These are phyloP conservation scores for Drosophila phalerata DNA, from an alignment of 2,888 invertebrate species.

Conservation along the genomic window DNA sequence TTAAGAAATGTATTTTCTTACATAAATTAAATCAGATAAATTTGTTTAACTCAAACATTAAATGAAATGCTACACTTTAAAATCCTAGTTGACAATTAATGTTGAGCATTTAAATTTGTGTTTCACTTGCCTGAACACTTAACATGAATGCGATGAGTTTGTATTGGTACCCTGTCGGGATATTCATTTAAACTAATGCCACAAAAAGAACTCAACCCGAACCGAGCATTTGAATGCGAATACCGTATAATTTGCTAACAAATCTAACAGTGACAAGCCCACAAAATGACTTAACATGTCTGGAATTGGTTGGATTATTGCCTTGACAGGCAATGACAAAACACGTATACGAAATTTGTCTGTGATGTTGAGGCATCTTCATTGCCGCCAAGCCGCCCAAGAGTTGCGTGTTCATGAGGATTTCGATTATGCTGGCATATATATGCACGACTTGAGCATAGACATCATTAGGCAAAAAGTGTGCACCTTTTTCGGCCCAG, in stretches of 20 bases:
- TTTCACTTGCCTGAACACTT: background rate
- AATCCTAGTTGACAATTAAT: conserved; percentile 21
- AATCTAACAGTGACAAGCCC: conserved; percentile 30
- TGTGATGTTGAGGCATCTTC: background rate
- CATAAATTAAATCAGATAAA: background rate
- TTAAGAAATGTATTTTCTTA: too few relatives aligned
- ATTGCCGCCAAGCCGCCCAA: background rate
- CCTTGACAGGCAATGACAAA: conserved; percentile 62
- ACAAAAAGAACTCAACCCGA: conserved; percentile 29
- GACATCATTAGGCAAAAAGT: conserved; percentile 67
- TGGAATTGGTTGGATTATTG: conserved; percentile 67
- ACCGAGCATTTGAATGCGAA: conserved; percentile 60
- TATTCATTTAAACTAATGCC: conserved; percentile 73
- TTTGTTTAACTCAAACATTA: background rate
- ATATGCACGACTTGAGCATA: conserved; percentile 57
- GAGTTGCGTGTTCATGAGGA: conserved; percentile 36
- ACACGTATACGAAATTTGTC: conserved; percentile 3
- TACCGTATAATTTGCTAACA: conserved; percentile 62
- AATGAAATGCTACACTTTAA: conserved; percentile 22
- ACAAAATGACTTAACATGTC: conserved; percentile 77
- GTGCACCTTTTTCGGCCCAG: conserved; percentile 21
- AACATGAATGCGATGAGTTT: background rate
- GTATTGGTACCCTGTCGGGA: conserved; percentile 39
- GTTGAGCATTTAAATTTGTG: conserved; percentile 15
- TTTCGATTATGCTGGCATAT: conserved; percentile 22